Base-by-base conservation (phyloP, 2,797 vertebrate species). In the Channallabes apus region DNA sequence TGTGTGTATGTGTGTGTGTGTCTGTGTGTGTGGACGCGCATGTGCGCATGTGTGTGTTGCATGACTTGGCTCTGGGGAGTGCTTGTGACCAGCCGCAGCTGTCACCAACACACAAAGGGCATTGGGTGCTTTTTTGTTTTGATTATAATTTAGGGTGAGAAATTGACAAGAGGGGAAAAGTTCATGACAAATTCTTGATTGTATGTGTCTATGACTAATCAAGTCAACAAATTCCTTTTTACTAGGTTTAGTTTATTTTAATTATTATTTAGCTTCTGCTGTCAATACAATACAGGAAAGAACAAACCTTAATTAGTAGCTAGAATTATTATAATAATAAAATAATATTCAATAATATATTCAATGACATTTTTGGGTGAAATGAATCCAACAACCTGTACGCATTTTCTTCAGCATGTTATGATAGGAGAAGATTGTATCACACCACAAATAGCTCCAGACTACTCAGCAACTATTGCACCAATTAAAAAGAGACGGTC, bases 371-470 rank as follows among this genome's bases (percentile, higher is more conserved):
- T 86, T 80, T 84, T 81, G 75, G 32, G 38, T 85, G 82, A 83
- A 77, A 88, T 80, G 41, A 90, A 89, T 80, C 65, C 88, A 87
- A 88, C 91, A 90, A 91, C 93, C 89, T 91, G 91, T 88, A 86
- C 89, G 91, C 88, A 91, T 91, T 93, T 91, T 91, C 92, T 89
- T 86, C 89, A 85, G 84, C 65, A 85, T 80, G 88, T 91, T 94
- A 91, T 92, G 91, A 93, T 92, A 88, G 86, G 64, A 87, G 93
- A 95, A 89, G 93, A 93, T 94, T 93, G 90, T 91, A 91, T 91
- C 90, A 92, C 88, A 94, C 94, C 94, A 93, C 93, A 95, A 95
- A 96, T 95, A 95, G 94, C 93, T 90, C 89, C 90, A 93, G 92
- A 94, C 91, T 85, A 83, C 77, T 85, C 75, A 61, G 81, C 91